Evolutionary conservation across 2,113 vertebrate species (phyloP), one percentile per base, ranked within the genome.

Genomic region (Mirounga angustirostris): DNA sequence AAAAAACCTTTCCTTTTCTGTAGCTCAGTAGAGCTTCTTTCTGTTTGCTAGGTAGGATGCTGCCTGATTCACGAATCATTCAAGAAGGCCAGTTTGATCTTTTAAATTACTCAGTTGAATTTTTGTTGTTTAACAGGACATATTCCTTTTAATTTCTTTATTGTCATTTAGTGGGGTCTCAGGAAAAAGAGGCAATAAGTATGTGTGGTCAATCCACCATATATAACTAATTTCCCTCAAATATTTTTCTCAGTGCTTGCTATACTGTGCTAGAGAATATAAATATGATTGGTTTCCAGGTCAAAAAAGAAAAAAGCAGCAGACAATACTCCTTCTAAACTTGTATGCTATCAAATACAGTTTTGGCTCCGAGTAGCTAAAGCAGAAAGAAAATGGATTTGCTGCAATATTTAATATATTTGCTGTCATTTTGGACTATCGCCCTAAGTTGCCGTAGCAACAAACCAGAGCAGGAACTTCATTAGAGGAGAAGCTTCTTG

Each of bases 371-470:
- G 85, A 97, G 91, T 94, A 93, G 94, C 63, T 91, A 36, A 59
- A 93, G 50, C 82, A 85, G 76, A 74, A 30, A 96, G 92, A 90
- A 91, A 97, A 92, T 80, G 93, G 86, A 92, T 93, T 97, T 93
- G n/a, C 69, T 92, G 81, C 61, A 89, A 78, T 87, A 87, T 96
- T 82, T 94, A 90, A 94, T 97, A n/a, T 73, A 83, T 97, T 96
- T 97, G 58, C 94, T 97, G 71, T 97, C 95, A 26, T 98, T 89
- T 92, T 96, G 94, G 90, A 89, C 67, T 61, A 83, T 16, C 85
- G 83, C 65, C 67, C 73, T 56, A 96, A 93, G 94, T 97, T 98
- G 81, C 96, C 2, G 0, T 98, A 91, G 97, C 97, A 98, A 97
- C 82, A 5, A 67, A 56, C 69, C 65, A 93, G 95, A 89, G 50